Evolutionary conservation across 2,113 vertebrate genomes (phyloP), one percentile per base, ranked within the genome.

Genomic region (Paramisgurnus dabryanus): DNA sequence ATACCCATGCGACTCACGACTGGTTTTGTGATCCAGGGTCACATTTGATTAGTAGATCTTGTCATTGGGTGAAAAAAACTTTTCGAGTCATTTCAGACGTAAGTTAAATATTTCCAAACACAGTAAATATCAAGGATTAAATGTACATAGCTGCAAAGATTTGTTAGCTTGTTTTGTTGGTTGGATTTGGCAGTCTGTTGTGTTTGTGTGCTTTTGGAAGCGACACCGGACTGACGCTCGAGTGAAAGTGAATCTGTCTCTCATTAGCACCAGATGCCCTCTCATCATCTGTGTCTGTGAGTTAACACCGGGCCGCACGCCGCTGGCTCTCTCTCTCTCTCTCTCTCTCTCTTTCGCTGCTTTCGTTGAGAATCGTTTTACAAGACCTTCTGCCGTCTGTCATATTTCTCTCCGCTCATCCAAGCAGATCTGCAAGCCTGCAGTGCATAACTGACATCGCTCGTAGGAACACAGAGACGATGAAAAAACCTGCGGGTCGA

Each of bases 251-350:
- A 72, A 58, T 22, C 34, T 72, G 69, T 72, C 17, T 72, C 69
- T 72, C 69, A 72, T 72, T 72, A 72, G 34, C 69, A 72, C 15
- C 53, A 72, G 69, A 72, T 72, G 69, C 53, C 69, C 69, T 72
- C 50, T 72, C 69, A 70, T 70, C 68, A 70, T 50, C 39, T 22
- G 5, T n/a, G 5, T 67, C 40, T 43, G 65, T 10, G 65, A 67
- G 65, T 45, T 4, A n/a, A n/a, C 40, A 7, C 9, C 6, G 43
- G 22, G 27, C 34, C 27, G 22, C 8, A 1, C 22, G 34, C 13
- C 68, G 27, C 68, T n/a, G 68, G 67, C 22, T 67, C 27, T 34
- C 3, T 34, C 27, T 34, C 3, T 34, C 27, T 34, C 27, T 34
- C 27, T 34, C 27, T 34, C 27, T 13, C 18, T 22, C 6, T 47